These are phyloP conservation scores for Aspidiotus rigidus DNA, from an alignment of 2,888 invertebrate genomes.

Conservation along the genomic window DNA sequence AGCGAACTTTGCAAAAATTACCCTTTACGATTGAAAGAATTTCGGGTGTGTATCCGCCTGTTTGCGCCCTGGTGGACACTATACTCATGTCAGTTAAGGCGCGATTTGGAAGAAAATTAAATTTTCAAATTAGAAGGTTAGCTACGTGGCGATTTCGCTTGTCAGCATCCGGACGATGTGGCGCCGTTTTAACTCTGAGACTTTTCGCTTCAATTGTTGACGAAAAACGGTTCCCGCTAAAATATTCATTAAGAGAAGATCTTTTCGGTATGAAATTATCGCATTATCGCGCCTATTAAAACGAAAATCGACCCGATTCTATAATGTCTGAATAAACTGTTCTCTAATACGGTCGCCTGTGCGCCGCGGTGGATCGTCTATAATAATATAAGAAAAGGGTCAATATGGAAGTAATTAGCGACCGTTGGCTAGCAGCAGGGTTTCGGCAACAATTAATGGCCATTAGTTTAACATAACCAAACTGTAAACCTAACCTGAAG, in stretches of 20 bases:
- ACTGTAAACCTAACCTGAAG: conserved; percentile 31
- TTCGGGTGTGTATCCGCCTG: not conserved
- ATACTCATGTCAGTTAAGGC: too few relatives aligned
- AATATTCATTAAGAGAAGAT: conserved; percentile 26
- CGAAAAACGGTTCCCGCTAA: conserved; percentile 16
- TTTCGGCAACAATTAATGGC: conserved; percentile 32
- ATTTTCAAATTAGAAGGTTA: too few relatives aligned
- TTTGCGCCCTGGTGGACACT: too few relatives aligned
- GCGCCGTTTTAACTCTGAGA: not conserved
- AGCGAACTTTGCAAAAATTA: conserved; percentile 2
- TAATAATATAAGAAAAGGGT: conserved; percentile 31
- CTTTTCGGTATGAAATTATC: conserved; percentile 5
- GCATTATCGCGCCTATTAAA: conserved; percentile 14
- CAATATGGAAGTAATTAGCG: conserved; percentile 33
- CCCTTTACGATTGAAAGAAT: not conserved
- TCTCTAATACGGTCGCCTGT: conserved; percentile 19
- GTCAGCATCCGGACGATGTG: too few relatives aligned
- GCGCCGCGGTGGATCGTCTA: conserved; percentile 18
- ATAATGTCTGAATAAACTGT: conserved; percentile 28
- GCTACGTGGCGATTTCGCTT: too few relatives aligned
- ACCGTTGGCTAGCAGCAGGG: conserved; percentile 27
- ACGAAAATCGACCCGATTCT: conserved; percentile 27
- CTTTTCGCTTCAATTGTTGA: not conserved
- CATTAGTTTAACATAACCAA: conserved; percentile 28
- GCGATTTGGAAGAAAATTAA: too few relatives aligned